These are phyloP conservation scores for Tinea semifulvella DNA, from an alignment of 2,888 invertebrate genomes.

Conservation along the genomic window DNA sequence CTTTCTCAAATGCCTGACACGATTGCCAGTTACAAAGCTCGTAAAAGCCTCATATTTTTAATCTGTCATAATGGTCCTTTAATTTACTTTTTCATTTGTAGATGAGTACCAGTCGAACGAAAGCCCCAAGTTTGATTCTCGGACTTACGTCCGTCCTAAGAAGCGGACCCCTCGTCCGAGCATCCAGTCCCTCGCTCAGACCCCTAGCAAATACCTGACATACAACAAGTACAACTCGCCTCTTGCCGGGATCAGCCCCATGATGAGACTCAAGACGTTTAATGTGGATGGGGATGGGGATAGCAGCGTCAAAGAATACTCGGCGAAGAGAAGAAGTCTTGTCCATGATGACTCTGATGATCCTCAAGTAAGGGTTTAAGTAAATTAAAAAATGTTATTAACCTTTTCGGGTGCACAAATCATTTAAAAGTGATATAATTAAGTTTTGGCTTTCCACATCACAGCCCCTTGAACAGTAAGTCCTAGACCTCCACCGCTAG, in stretches of 20 bases:
- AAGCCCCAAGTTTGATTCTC: conserved; percentile 69
- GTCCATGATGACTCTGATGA: conserved; percentile 55
- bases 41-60: too few species aligned
- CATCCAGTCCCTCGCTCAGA: conserved; percentile 43
- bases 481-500: too few species aligned
- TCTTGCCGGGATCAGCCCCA: conserved; percentile 33
- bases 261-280: conserved; percentile 53
- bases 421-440: too few species aligned
- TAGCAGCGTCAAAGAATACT: conserved; percentile 40
- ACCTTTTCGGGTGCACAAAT: too few species aligned
- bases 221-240: conserved; percentile 55
- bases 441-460: too few species aligned
- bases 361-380: conserved; percentile 37
- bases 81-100: not conserved
- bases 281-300: conserved; percentile 56
- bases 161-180: conserved; percentile 67
- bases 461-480: too few species aligned
- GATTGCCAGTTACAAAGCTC: too few species aligned
- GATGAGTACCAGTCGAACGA: conserved; percentile 32
- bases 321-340: conserved; percentile 46
- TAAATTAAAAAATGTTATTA: too few species aligned
- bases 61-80: too few species aligned
- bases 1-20: too few species aligned
- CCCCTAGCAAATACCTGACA: conserved; percentile 46
- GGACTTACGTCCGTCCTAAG: conserved; percentile 76